Percentiles rank a stretch among this genome's conserved stretches.
phyloP scores from a whole-genome alignment of 64 coral and sea anemone species.

The Stichodactyla mertensii region DNA sequence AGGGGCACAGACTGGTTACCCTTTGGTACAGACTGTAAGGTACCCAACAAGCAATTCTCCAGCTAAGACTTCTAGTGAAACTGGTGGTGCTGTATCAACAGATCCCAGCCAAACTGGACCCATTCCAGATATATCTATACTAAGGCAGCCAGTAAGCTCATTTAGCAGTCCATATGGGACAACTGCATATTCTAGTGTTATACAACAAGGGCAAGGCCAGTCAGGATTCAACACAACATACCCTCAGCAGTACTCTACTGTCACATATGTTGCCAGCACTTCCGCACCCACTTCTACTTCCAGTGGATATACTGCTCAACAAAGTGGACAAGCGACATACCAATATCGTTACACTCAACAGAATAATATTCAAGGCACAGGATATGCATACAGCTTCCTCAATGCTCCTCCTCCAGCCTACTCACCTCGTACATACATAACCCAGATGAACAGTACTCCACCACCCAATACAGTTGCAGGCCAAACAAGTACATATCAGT shows the following conservation, averaged over 20 bases:
- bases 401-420: conserved; percentile 80
- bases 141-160: conserved; percentile 59
- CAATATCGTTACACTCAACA: conserved; percentile 72
- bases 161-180: conserved; percentile 71
- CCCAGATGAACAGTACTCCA: conserved; percentile 76
- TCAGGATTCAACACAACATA: conserved; percentile 65
- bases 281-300: conserved; percentile 61
- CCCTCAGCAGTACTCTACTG: conserved; percentile 51
- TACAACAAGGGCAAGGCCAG: conserved; percentile 77
- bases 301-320: conserved; percentile 70
- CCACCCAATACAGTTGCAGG: conserved; percentile 83
- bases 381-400: conserved; percentile 75
- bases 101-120: conserved; percentile 50
- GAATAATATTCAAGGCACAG: conserved; percentile 57
- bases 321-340: conserved; percentile 63
- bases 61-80: conserved; percentile 59
- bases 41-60: conserved; percentile 78
- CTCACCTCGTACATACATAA: conserved; percentile 62
- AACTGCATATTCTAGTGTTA: conserved; percentile 59
- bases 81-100: conserved; percentile 22
- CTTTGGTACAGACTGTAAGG: conserved; percentile 84
- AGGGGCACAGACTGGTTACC: conserved; percentile 56
- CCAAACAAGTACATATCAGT: conserved; percentile 64
- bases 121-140: conserved; percentile 78
- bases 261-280: conserved; percentile 64